Evolutionary conservation across 2,113 vertebrate species (phyloP).

Genomic region (Channa argus): DNA sequence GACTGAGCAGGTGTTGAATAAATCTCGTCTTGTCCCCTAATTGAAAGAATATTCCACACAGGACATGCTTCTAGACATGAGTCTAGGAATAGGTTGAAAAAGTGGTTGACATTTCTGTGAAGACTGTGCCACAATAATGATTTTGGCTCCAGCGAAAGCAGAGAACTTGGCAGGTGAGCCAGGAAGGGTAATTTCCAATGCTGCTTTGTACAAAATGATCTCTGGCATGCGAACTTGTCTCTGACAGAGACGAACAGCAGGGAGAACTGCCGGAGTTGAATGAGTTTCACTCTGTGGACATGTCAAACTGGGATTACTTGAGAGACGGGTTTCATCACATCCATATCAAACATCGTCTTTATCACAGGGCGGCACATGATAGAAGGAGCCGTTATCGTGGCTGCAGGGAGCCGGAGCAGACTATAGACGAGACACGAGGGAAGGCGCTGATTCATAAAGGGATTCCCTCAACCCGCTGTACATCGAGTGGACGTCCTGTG

Average conservation of each 20-base stretch:
- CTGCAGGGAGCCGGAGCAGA: background rate
- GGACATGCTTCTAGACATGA: background rate
- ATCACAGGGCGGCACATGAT: constrained; percentile 37
- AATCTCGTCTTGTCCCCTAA: constrained; percentile 9
- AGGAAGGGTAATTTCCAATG: constrained; percentile 10
- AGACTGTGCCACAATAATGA: background rate
- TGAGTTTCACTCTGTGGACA: constrained; percentile 24
- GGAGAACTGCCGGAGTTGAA: constrained; percentile 9
- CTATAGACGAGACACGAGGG: constrained; percentile 6
- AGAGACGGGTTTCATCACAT: constrained; percentile 37
- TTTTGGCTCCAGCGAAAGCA: background rate
- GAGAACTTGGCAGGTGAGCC: background rate
- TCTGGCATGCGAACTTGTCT: constrained; percentile 4
- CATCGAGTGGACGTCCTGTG: constrained; percentile 17
- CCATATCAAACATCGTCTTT: constrained; percentile 49
- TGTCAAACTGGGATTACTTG: constrained; percentile 28
- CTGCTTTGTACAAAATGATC: constrained; percentile 10
- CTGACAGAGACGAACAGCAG: background rate
- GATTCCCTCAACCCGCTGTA: constrained; percentile 7
- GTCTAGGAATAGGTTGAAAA: background rate
- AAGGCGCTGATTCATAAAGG: constrained; percentile 9
- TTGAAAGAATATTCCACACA: constrained; percentile 10
- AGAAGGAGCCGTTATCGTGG: constrained; percentile 7
- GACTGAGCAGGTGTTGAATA: background rate
- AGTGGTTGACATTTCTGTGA: background rate